These are phyloP conservation scores for Arenaria interpres DNA, from an alignment of 2,113 vertebrate genomes.

Conservation along the genomic window DNA sequence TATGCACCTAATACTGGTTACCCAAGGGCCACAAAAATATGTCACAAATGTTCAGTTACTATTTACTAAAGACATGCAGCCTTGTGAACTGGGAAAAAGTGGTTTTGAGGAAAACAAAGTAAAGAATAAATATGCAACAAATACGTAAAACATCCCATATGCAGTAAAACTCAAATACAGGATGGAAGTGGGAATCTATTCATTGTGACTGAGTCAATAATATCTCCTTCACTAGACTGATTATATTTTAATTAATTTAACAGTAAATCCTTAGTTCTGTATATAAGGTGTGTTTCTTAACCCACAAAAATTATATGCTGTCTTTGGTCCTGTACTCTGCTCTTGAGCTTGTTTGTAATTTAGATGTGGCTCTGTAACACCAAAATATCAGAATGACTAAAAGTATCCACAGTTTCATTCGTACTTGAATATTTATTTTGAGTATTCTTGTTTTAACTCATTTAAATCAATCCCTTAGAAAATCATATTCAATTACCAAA, in stretches of 20 bases:
- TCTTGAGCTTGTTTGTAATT: not conserved
- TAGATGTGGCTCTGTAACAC: not conserved
- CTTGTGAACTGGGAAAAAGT: not conserved
- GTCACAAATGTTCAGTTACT: not conserved
- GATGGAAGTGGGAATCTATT: not conserved
- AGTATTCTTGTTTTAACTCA: not conserved
- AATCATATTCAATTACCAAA: not conserved
- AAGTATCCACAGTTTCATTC: not conserved
- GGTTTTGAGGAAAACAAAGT: not conserved
- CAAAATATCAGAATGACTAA: not conserved
- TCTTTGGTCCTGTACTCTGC: not conserved
- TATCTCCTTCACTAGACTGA: not conserved
- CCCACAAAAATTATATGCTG: not conserved
- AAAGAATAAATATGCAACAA: not conserved
- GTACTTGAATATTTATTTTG: not conserved
- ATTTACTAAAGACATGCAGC: not conserved
- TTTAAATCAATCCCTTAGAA: conserved; percentile 17
- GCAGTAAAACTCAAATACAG: not conserved
- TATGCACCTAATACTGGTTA: not conserved
- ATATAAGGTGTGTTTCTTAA: not conserved
- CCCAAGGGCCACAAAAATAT: not conserved
- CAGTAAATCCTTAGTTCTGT: not conserved
- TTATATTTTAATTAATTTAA: not conserved
- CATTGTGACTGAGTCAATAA: not conserved
- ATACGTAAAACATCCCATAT: accelerated